These are phyloP conservation scores for Sebastes ruberrimus DNA, from an alignment of 2,797 vertebrate species.

Conservation along the genomic window DNA sequence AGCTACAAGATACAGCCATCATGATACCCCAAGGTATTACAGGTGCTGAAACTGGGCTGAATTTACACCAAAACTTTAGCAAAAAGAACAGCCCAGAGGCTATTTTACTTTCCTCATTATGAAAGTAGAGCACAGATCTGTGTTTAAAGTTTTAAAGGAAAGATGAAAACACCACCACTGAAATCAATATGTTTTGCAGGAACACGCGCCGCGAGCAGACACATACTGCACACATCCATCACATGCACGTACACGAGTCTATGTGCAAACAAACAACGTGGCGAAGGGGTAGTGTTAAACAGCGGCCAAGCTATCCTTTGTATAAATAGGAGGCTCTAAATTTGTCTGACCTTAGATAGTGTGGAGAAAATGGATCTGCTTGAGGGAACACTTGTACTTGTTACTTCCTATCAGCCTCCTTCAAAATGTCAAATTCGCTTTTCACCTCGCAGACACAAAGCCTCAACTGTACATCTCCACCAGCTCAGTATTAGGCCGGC, in stretches of 20 bases:
- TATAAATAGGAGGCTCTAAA: constrained; percentile 57
- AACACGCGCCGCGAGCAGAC: not conserved
- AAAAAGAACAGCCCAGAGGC: not conserved
- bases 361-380: constrained; percentile 52
- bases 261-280: not conserved
- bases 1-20: not conserved
- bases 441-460: constrained; percentile 47
- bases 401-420: constrained; percentile 58
- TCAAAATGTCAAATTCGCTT: constrained; percentile 72
- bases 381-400: constrained; percentile 65
- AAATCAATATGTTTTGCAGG: constrained; percentile 9
- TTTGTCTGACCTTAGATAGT: constrained; percentile 63
- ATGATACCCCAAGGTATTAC: not conserved
- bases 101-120: not conserved
- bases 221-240: not conserved
- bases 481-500: constrained; percentile 10
- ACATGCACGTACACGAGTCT: not conserved
- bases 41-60: not conserved
- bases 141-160: not conserved
- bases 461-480: constrained; percentile 25
- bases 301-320: not conserved
- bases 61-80: not conserved
- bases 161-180: not conserved
- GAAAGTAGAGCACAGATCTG: not conserved
- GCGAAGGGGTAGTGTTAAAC: constrained; percentile 12